Base-by-base conservation (phyloP, 1,140 invertebrate species). In the Agraylea sexmaculata region DNA sequence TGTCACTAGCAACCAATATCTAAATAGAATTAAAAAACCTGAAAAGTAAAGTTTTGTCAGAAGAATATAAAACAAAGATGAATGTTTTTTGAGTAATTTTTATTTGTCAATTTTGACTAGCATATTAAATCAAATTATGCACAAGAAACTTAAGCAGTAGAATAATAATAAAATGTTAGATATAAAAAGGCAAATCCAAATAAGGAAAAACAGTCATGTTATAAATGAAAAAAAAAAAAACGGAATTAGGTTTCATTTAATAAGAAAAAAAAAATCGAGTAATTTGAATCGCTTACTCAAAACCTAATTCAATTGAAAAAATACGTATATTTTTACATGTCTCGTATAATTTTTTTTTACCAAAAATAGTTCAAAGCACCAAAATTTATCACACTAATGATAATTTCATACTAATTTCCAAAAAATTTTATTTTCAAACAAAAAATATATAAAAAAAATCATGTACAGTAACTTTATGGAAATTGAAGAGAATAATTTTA, bases 81-180 rank as follows among this genome's bases (percentile, higher is more conserved):
- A 35, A 17, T 13, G 3, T 23, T 37, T 42, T 42, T 34, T n/a
- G 43, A 43, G 40, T 40, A 42, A 28, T 45, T 32, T 25, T 13
- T 31, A 27, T 43, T 37, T 32, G 36, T 45, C 44, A 43, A 43
- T 43, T 47, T 48, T 48, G 46, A 48, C 46, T 48, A 48, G 46
- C 38, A 48, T 48, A 44, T 42, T 42, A 48, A 44, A 48, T 41
- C 37, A 48, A 48, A 47, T 31, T 41, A 29, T 39, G 42, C 25
- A 36, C 39, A 42, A 40, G 32, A 34, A n/a, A n/a, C n/a, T n/a
- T n/a, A n/a, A n/a, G n/a, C n/a, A n/a, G n/a, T n/a, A n/a, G n/a
- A n/a, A n/a, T n/a, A n/a, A n/a, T n/a, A n/a, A n/a, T n/a, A n/a
- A n/a, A n/a, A n/a, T 12, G 18, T 17, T 4, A 34, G 22, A 35